Evolutionary conservation across 2,888 invertebrate species (phyloP).

Genomic region (Phaonia tiefii): DNA sequence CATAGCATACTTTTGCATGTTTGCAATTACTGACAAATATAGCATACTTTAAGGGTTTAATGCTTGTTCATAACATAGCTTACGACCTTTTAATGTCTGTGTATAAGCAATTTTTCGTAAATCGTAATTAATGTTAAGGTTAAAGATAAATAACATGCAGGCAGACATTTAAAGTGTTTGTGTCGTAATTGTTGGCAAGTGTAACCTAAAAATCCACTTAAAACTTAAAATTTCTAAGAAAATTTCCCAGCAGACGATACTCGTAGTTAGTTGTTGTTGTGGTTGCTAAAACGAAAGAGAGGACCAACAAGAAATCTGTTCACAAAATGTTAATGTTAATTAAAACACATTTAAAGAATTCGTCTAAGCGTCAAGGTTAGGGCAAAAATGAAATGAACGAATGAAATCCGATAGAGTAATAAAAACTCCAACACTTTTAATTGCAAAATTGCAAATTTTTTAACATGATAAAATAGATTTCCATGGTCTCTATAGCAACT

Average conservation of each 20-base stretch:
- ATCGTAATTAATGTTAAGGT: constrained; percentile 55
- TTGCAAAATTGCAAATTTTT: constrained; percentile 11
- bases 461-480: not conserved
- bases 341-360: constrained; percentile 4
- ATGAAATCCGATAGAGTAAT: not conserved
- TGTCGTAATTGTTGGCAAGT: not conserved
- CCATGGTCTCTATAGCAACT: constrained; percentile 17
- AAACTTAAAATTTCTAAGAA: constrained; percentile 4
- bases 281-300: not conserved
- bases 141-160: constrained; percentile 12
- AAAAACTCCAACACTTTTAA: constrained; percentile 1
- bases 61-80: too few species aligned
- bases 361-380: not conserved
- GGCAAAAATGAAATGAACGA: not conserved
- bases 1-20: too few species aligned
- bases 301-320: not conserved
- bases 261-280: too few species aligned
- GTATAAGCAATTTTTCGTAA: not conserved
- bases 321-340: constrained; percentile 21
- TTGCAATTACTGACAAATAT: too few species aligned
- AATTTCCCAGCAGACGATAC: not conserved
- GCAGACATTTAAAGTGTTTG: not conserved
- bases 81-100: too few species aligned
- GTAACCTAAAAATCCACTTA: constrained; percentile 21
- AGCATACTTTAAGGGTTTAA: too few species aligned